Conservation (phyloP, 2,888 invertebrate genomes). For the Silvanus unidentatus region DNA sequence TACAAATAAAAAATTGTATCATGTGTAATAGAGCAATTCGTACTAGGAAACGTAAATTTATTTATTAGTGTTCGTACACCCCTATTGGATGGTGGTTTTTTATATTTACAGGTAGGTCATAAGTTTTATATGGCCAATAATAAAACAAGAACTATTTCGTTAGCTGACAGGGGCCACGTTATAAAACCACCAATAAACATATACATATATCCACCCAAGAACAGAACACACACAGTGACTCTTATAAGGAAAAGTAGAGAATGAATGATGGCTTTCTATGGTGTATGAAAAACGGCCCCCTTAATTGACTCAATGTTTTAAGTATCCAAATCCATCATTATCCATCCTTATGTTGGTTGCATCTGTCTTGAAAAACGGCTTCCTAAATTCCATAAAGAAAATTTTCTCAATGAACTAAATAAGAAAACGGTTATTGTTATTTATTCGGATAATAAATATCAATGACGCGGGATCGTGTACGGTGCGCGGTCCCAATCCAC, state of each 20-base stretch:
- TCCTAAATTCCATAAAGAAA: constrained; percentile 28
- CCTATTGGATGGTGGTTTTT: constrained; percentile 2
- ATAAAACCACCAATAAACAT: constrained; percentile 16
- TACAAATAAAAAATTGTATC: constrained; percentile 1
- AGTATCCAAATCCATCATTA: constrained; percentile 8
- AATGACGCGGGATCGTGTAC: constrained; percentile 32
- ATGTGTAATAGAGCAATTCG: background rate
- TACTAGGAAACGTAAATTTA: background rate
- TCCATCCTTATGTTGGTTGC: constrained; percentile 9
- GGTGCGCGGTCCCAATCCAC: constrained; percentile 17
- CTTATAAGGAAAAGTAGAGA: too few species aligned
- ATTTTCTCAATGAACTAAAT: constrained; percentile 38
- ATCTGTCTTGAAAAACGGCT: constrained; percentile 13
- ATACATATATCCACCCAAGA: too few species aligned
- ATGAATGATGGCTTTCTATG: too few species aligned
- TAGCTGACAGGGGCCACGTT: constrained; percentile 5
- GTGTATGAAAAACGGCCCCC: too few species aligned
- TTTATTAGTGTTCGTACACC: background rate
- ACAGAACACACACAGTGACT: too few species aligned
- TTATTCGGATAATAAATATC: constrained; percentile 45
- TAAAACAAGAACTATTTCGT: constrained; percentile 24
- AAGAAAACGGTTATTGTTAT: constrained; percentile 43
- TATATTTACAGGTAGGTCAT: constrained; percentile 21
- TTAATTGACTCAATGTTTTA: too few species aligned
- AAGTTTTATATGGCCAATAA: constrained; percentile 29